Percentiles rank a stretch among this genome's conserved stretches.
Evolutionary conservation across 2,888 invertebrate species (phyloP).

Genomic region (Ernsta delagoae): DNA sequence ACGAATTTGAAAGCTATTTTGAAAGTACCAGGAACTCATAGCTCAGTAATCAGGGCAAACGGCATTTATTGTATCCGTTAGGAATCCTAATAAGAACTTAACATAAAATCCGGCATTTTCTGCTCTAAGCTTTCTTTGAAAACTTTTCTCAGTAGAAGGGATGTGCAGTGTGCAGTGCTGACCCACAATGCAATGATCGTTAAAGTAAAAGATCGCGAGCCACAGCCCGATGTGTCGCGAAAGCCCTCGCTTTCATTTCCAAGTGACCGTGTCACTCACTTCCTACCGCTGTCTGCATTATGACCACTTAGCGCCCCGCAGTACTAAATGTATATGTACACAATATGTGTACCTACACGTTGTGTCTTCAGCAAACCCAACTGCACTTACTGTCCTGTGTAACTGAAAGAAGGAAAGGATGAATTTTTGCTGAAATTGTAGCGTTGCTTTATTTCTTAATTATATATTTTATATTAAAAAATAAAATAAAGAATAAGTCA

Average conservation of each 20-base stretch:
- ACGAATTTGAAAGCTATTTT: too few species aligned
- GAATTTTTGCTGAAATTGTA: too few species aligned
- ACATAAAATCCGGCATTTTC: slow-evolving; percentile 5
- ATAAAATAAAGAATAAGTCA: too few species aligned
- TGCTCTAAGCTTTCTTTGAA: neutral
- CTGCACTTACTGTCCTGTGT: too few species aligned
- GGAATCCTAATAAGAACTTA: neutral
- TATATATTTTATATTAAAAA: too few species aligned
- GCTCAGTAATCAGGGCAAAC: neutral
- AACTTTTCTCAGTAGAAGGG: slow-evolving; percentile 25
- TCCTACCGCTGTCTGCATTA: slow-evolving; percentile 21
- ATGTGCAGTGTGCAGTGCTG: slow-evolving; percentile 17
- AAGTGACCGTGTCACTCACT: slow-evolving; percentile 44
- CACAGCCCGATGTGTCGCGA: slow-evolving; percentile 48
- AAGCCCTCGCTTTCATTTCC: slow-evolving; percentile 53
- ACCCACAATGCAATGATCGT: slow-evolving; percentile 29
- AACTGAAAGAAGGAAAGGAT: too few species aligned
- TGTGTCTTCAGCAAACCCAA: neutral
- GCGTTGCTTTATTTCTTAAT: too few species aligned
- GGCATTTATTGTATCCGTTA: too few species aligned
- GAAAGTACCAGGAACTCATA: slow-evolving; percentile 10
- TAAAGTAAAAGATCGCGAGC: slow-evolving; percentile 25
- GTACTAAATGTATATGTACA: slow-evolving; percentile 4
- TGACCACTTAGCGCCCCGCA: slow-evolving; percentile 17
- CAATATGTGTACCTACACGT: neutral